Evolutionary conservation across 1,140 invertebrate species (phyloP), one percentile per base, ranked within the genome.

Genomic region (Hycleus phaleratus): DNA sequence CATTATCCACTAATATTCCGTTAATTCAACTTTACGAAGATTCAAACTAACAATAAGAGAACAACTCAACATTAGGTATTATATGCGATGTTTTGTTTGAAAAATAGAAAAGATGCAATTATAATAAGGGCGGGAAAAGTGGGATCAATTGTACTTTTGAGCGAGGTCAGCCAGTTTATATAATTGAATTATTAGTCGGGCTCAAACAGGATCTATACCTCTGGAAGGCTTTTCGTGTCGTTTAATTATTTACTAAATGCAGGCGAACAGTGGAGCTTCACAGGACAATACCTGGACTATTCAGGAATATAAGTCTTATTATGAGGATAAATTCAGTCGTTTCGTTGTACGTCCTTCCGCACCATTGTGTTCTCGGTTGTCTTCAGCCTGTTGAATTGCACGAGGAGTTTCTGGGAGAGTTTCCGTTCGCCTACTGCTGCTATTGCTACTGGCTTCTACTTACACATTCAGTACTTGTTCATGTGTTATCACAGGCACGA

Each of bases 311-410:
- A 52, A 53, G 51, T 53, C 51, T 42, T 45, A 26, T 45, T 32
- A 32, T 46, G 51, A 53, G 46, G 51, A 44, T 40, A 32, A 32
- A 32, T 32, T 7, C 32, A 32, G 32, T 32, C 32, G 32, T 32
- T 32, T 32, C 32, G 32, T 32, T 53, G 38, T 45, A 46, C 51
- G 46, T 53, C 51, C 59, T 61, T 61, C 59, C 59, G 59, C 49
- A 32, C 56, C 56, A 61, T 61, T 61, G 59, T 61, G 42, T 32
- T 32, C 18, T 45, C 32, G 51, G 40, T 47, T 57, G 55, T 61
- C 59, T 50, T 53, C 44, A 48, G 59, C 59, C 59, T 61, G 59
- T 61, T 61, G 59, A 61, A 44, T 61, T 61, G 59, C 57, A 45
- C 32, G 51, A 45, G 51, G 49, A 53, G 51, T 46, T 53, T 53